These are phyloP conservation scores for Eupithecia tripunctaria DNA, from an alignment of 2,888 invertebrate species.

Conservation along the genomic window DNA sequence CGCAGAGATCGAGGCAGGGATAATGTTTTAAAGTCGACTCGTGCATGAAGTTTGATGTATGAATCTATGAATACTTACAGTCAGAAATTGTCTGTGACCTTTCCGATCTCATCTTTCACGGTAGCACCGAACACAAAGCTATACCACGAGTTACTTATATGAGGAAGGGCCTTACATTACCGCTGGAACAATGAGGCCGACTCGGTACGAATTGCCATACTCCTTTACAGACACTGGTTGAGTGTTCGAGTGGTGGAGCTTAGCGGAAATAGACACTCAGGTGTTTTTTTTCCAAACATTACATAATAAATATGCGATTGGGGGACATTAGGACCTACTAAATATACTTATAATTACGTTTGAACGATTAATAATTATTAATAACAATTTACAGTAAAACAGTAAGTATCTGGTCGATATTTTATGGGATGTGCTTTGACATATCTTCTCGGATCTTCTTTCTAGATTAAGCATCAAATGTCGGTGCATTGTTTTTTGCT, in stretches of 20 bases:
- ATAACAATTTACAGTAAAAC: no score
- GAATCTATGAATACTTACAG: background rate
- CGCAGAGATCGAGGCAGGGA: no score
- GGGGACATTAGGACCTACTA: no score
- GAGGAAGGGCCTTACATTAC: slow-evolving; percentile 49
- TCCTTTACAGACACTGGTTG: slow-evolving; percentile 4
- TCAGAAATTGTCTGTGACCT: background rate
- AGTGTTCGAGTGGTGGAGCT: slow-evolving; percentile 15
- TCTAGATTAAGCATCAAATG: no score
- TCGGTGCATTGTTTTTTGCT: no score
- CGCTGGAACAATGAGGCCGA: slow-evolving; percentile 60
- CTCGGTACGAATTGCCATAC: slow-evolving; percentile 53
- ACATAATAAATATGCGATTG: no score
- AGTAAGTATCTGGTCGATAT: no score
- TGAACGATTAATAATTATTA: no score
- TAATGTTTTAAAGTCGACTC: background rate
- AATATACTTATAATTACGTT: no score
- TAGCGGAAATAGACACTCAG: slow-evolving; percentile 14
- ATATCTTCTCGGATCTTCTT: no score
- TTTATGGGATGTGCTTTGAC: no score
- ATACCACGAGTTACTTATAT: slow-evolving; percentile 30
- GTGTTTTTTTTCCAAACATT: no score
- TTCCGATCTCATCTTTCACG: slow-evolving; percentile 9
- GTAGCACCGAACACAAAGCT: slow-evolving; percentile 25
- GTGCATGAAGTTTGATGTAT: background rate